Percentiles rank a stretch among this genome's conserved stretches.
phyloP scores from a whole-genome alignment of 2,797 vertebrate species.

The Caiman crocodilus region DNA sequence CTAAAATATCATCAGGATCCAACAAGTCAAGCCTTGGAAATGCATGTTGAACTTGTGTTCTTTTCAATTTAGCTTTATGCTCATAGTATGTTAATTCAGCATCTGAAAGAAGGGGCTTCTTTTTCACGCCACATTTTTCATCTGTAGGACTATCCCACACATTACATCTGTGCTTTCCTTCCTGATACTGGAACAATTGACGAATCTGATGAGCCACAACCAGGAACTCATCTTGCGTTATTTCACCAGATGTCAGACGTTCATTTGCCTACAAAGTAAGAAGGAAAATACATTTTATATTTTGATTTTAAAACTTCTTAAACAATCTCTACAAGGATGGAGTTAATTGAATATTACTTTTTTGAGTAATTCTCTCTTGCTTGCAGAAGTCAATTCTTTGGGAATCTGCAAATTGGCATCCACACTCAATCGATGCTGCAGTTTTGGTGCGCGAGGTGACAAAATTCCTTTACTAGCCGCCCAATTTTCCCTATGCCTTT shows the following conservation, averaged over 20 bases:
- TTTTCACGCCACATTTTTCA: conserved; percentile 85
- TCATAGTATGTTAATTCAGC: conserved; percentile 93
- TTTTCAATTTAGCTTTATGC: conserved; percentile 95
- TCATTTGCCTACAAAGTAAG: conserved; percentile 88
- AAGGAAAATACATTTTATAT: conserved; percentile 46
- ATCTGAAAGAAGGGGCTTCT: conserved; percentile 87
- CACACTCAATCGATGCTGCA: conserved; percentile 92
- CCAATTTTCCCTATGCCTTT: conserved; percentile 89
- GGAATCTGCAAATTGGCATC: conserved; percentile 98
- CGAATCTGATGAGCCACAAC: conserved; percentile 95
- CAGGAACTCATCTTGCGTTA: conserved; percentile 95
- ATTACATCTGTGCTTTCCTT: conserved; percentile 91
- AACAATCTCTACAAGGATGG: background rate
- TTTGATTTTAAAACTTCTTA: conserved; percentile 31
- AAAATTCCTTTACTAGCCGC: conserved; percentile 84
- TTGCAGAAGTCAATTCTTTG: conserved; percentile 91
- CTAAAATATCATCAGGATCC: conserved; percentile 84
- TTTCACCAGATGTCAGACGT: conserved; percentile 90
- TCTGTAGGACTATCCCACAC: conserved; percentile 87
- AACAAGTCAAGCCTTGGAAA: conserved; percentile 82
- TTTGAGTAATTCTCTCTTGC: conserved; percentile 94
- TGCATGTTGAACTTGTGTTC: conserved; percentile 92
- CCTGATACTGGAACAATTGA: conserved; percentile 97
- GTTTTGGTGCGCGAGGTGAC: conserved; percentile 89
- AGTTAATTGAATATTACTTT: conserved; percentile 82